phyloP scores from a whole-genome alignment of 2,113 vertebrate genomes.

The Myrmecobius fasciatus region DNA sequence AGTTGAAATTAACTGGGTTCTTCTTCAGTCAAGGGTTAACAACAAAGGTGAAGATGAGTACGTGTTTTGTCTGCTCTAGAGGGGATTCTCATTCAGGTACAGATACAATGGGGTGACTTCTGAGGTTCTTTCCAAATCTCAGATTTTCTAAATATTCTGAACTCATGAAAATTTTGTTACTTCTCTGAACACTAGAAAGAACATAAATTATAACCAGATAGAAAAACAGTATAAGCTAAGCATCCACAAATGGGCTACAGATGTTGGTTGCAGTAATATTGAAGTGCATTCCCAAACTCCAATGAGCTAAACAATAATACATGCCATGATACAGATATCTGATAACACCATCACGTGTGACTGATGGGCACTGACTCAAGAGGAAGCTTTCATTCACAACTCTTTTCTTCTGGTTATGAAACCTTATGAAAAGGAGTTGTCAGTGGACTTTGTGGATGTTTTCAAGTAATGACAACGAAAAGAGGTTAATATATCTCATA shows the following conservation, averaged over 20 bases:
- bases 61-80: background rate
- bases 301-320: background rate
- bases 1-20: background rate
- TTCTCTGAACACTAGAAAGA: background rate
- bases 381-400: background rate
- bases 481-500: background rate
- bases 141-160: background rate
- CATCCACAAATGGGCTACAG: background rate
- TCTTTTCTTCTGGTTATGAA: background rate
- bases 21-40: background rate
- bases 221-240: too few species aligned
- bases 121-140: background rate
- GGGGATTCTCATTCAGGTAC: background rate
- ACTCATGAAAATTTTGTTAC: background rate
- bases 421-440: background rate
- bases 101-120: background rate
- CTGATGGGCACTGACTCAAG: background rate
- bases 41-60: background rate
- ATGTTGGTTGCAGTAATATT: background rate
- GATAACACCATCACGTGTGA: too few species aligned
- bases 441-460: background rate
- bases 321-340: background rate
- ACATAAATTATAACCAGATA: background rate
- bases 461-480: background rate
- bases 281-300: background rate